Evolutionary conservation across 2,113 vertebrate genomes (phyloP).

Genomic region (Mobula birostris): DNA sequence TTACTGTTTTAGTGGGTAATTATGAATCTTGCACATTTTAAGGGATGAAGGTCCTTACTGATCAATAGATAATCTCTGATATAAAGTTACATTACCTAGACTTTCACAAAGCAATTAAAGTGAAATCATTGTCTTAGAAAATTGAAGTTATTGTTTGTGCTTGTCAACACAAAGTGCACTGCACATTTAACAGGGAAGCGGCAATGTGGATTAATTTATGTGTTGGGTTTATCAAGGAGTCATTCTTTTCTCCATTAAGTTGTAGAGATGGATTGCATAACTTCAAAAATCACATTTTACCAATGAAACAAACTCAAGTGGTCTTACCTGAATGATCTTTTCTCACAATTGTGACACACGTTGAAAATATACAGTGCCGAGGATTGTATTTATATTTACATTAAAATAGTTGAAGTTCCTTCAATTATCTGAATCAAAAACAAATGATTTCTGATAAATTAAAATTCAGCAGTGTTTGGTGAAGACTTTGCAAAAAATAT

Average conservation of each 20-base stretch:
- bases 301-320: background rate
- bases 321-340: background rate
- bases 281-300: background rate
- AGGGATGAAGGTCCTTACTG: background rate
- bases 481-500: background rate
- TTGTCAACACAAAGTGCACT: background rate
- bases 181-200: background rate
- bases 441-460: background rate
- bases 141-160: background rate
- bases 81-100: background rate
- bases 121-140: background rate
- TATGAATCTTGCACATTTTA: background rate
- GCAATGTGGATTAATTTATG: background rate
- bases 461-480: background rate
- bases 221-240: background rate
- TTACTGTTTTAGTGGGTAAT: background rate
- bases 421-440: background rate
- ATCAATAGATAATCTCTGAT: background rate
- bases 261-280: background rate
- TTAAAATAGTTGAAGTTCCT: background rate
- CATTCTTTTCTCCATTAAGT: background rate
- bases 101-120: background rate
- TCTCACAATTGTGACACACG: conserved; percentile 5
- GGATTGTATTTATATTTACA: background rate
- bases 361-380: background rate